Evolutionary conservation across 2,113 vertebrate genomes (phyloP).

Genomic region (Mola mola): DNA sequence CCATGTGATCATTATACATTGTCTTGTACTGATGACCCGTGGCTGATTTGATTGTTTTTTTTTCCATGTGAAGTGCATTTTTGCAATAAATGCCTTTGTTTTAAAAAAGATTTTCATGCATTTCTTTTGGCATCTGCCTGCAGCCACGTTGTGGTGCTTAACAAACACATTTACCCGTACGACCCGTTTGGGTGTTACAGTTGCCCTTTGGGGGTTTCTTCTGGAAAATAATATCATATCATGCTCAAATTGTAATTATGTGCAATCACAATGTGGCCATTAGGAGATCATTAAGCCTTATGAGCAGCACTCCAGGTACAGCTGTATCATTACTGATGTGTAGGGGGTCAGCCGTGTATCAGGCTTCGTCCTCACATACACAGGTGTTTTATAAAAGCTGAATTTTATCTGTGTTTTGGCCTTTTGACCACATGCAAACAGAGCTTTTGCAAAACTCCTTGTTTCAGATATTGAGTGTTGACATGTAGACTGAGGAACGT

Average conservation of each 20-base stretch:
- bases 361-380: too few relatives aligned
- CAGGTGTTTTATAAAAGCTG: too few relatives aligned
- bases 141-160: slow-evolving; percentile 2
- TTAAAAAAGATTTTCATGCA: slow-evolving; percentile 58
- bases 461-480: too few relatives aligned
- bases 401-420: too few relatives aligned
- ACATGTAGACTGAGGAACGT: too few relatives aligned
- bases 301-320: slow-evolving; percentile 24
- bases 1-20: slow-evolving; percentile 83
- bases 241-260: slow-evolving; percentile 49
- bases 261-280: slow-evolving; percentile 30
- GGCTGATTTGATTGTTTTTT: slow-evolving; percentile 82
- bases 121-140: background rate
- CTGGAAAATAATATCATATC: slow-evolving; percentile 34
- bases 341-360: background rate
- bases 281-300: slow-evolving; percentile 6
- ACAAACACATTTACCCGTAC: slow-evolving; percentile 51
- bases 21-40: slow-evolving; percentile 85
- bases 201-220: slow-evolving; percentile 28
- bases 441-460: too few relatives aligned
- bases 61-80: slow-evolving; percentile 84
- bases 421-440: too few relatives aligned
- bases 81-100: slow-evolving; percentile 87
- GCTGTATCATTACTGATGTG: slow-evolving; percentile 8
- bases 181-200: slow-evolving; percentile 32